Evolutionary conservation across 2,888 invertebrate species (phyloP), one percentile per base, ranked within the genome.

Genomic region (Metalampra italica): DNA sequence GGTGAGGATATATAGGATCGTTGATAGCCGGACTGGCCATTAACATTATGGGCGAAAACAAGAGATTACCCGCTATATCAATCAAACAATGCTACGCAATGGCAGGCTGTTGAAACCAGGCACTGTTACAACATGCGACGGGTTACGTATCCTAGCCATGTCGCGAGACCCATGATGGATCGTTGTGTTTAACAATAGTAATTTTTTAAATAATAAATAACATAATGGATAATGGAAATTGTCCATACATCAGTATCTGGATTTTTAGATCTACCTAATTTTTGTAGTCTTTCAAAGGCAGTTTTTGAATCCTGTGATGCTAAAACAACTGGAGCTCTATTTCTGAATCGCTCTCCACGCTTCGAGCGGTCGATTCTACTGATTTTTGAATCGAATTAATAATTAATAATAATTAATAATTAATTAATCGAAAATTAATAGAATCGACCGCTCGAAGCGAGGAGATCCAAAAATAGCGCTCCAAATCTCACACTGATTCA

Each of bases 11-110:
- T 34, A 47, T 22, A 5, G 30, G 7, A 7, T 32, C 11, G n/a
- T n/a, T 9, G 32, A 7, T 32, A 32, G 32, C 9, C 7, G 8
- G 32, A 12, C 40, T 63, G 59, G 54, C 59, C 60, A 68, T 69
- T 67, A 61, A 57, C 55, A 65, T 3, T 65, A 67, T 73, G 66
- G 69, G 70, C 56, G 66, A 68, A 72, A 71, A 74, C 72, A 72
- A 73, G 75, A 83, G 82, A 85, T 84, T 83, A 84, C 79, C 71
- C 77, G 77, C 77, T 78, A 70, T 82, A 86, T 86, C 82, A 83
- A 84, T 85, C 83, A 81, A 80, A 82, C 75, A 75, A 78, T 76
- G 74, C 77, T 69, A 70, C 79, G 79, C 80, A 83, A 82, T 68
- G 68, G 63, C 22, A 29, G 14, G 52, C 64, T 73, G 68, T 77